A percentile compares a stretch with the other conserved stretches of the same genome.
Conservation (phyloP, 2,113 vertebrate genomes). For the Stercorarius parasiticus region DNA sequence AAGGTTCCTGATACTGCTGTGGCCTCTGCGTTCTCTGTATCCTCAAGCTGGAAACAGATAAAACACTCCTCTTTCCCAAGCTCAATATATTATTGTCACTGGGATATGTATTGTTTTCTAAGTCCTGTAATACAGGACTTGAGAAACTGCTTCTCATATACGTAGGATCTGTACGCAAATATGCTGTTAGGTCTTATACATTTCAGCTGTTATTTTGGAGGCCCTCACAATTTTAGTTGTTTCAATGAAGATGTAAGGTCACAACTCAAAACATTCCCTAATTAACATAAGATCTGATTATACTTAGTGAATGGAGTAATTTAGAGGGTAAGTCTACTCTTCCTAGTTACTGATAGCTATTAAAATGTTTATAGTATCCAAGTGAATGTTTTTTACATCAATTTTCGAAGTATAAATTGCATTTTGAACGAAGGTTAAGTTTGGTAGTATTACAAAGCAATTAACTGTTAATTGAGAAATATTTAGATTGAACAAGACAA, state of each 20-base stretch:
- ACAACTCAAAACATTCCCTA: background rate
- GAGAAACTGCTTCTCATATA: background rate
- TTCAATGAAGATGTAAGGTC: background rate
- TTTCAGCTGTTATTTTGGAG: background rate
- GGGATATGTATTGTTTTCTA: background rate
- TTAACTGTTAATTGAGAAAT: background rate
- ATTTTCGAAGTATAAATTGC: slow-evolving; percentile 26
- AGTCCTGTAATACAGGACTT: background rate
- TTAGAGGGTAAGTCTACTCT: background rate
- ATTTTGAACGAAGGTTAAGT: background rate
- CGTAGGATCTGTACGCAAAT: background rate
- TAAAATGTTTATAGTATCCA: slow-evolving; percentile 3
- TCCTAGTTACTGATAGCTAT: background rate
- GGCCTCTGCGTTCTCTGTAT: background rate
- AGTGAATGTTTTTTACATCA: slow-evolving; percentile 4
- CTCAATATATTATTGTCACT: background rate
- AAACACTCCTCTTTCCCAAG: background rate
- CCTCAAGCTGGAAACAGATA: background rate
- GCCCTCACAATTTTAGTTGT: background rate
- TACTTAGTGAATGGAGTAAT: background rate
- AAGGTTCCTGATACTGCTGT: background rate
- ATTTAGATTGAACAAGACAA: background rate
- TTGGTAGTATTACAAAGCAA: background rate
- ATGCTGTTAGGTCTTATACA: background rate
- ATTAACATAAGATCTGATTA: background rate